Base-by-base conservation (phyloP, 2,797 vertebrate genomes). In the Bradypodion ventrale region DNA sequence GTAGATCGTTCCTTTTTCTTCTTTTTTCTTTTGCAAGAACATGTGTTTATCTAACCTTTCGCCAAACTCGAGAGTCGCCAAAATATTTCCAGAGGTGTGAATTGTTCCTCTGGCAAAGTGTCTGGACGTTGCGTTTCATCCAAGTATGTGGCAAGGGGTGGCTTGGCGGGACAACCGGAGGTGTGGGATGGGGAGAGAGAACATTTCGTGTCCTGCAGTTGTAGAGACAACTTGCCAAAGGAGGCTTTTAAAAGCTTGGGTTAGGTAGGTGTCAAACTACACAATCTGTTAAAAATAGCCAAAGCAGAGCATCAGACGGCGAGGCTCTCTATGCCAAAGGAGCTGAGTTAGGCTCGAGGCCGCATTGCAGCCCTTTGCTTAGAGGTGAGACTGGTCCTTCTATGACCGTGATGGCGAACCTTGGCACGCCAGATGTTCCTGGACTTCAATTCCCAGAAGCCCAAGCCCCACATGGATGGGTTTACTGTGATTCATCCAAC, bases 31-130 rank as follows among this genome's bases (percentile, higher is more conserved):
- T 92, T 56, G 52, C 52, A 56, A 93, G 95, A 93, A 93, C 94
- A 93, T 93, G 94, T 96, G 93, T 97, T 97, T 96, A 94, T 90
- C 44, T 96, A 96, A 96, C 96, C 95, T 96, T 94, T 96, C 92
- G 92, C 95, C 93, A 80, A 94, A 89, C 91, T 78, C 23, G 85
- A 93, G 93, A 95, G 94, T 94, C 93, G 92, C 93, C 93, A 94
- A 87, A 94, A 90, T 90, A 91, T 91, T 95, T 96, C 87, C 92
- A 92, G 86, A 94, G 90, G 94, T 89, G 92, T 95, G 95, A 95
- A 91, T 83, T 89, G 91, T 91, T 91, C 90, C 89, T 93, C 93
- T 91, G 89, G 82, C 89, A 85, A 27, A 84, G 75, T 88, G 87
- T 86, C 74, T n/a, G 6, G 87, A 4, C 82, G 92, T 84, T 13